Evolutionary conservation across 2,113 vertebrate genomes (phyloP).

Genomic region (Leptobrachium leishanense): DNA sequence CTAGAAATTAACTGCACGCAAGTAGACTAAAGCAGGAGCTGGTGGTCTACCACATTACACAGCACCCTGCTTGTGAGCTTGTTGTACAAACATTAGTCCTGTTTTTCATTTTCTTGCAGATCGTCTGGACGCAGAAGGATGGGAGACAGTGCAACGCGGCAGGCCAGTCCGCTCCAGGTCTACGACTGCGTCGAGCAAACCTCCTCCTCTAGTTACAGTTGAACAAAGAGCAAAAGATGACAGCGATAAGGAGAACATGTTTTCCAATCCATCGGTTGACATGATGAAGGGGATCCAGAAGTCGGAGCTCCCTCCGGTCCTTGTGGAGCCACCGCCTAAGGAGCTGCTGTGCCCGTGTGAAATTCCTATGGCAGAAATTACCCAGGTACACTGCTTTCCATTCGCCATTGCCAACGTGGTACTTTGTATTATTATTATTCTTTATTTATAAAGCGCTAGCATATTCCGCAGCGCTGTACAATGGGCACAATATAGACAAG

Average conservation of each 20-base stretch:
- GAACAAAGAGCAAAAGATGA: constrained; percentile 69
- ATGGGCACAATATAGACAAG: too few species aligned
- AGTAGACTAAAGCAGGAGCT: too few species aligned
- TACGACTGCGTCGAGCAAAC: constrained; percentile 73
- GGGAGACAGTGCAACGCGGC: constrained; percentile 95
- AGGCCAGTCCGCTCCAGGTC: constrained; percentile 87
- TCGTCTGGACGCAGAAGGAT: constrained; percentile 89
- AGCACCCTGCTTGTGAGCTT: too few species aligned
- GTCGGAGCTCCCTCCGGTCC: constrained; percentile 45
- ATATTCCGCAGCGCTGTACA: too few species aligned
- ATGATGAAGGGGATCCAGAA: constrained; percentile 49
- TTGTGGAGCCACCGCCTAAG: constrained; percentile 44
- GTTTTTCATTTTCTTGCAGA: constrained; percentile 59
- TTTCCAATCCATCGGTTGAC: constrained; percentile 52
- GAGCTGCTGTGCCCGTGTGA: constrained; percentile 55
- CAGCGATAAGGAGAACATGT: constrained; percentile 73
- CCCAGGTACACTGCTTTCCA: constrained; percentile 60
- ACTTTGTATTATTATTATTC: too few species aligned
- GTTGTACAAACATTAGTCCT: background rate
- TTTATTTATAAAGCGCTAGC: too few species aligned
- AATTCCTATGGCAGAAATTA: constrained; percentile 55
- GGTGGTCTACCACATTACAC: too few species aligned
- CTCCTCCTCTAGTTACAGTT: constrained; percentile 65
- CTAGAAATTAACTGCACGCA: too few species aligned
- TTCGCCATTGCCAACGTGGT: too few species aligned